Evolutionary conservation across 2,888 invertebrate species (phyloP).

Genomic region (Melanostoma scalare): DNA sequence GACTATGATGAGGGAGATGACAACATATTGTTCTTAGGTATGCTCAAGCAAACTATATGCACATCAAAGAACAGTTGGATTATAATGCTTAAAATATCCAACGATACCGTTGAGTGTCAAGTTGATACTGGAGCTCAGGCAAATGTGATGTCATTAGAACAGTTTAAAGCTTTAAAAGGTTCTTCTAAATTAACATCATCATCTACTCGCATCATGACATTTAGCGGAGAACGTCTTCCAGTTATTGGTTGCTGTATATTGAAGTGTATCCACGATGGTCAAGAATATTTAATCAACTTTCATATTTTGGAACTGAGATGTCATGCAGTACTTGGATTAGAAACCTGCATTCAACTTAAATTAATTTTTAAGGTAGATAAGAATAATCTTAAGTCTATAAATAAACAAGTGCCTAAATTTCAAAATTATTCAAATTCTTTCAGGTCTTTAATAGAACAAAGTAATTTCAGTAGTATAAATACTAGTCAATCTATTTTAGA

Average conservation of each 20-base stretch:
- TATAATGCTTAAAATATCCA: neutral
- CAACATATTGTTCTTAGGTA: slow-evolving; percentile 12
- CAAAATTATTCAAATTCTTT: slow-evolving; percentile 6
- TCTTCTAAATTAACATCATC: slow-evolving; percentile 17
- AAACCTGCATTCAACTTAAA: slow-evolving; percentile 4
- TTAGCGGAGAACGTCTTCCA: slow-evolving; percentile 13
- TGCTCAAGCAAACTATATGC: neutral
- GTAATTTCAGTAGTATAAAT: neutral
- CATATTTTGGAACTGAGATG: neutral
- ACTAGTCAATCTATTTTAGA: slow-evolving; percentile 13
- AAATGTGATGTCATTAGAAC: slow-evolving; percentile 4
- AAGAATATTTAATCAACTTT: neutral
- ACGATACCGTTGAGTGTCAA: neutral
- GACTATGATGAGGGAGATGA: neutral
- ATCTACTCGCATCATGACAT: slow-evolving; percentile 25
- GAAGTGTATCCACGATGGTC: neutral
- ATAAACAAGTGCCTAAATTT: neutral
- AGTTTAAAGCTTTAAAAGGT: neutral
- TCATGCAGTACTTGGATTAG: slow-evolving; percentile 3
- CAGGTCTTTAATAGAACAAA: neutral
- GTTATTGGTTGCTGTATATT: slow-evolving; percentile 11
- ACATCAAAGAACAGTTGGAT: slow-evolving; percentile 25
- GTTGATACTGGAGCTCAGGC: slow-evolving; percentile 21
- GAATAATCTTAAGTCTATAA: neutral
- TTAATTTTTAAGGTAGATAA: slow-evolving; percentile 4